phyloP scores from a whole-genome alignment of 2,888 invertebrate species.

The Cheilosia variabilis region DNA sequence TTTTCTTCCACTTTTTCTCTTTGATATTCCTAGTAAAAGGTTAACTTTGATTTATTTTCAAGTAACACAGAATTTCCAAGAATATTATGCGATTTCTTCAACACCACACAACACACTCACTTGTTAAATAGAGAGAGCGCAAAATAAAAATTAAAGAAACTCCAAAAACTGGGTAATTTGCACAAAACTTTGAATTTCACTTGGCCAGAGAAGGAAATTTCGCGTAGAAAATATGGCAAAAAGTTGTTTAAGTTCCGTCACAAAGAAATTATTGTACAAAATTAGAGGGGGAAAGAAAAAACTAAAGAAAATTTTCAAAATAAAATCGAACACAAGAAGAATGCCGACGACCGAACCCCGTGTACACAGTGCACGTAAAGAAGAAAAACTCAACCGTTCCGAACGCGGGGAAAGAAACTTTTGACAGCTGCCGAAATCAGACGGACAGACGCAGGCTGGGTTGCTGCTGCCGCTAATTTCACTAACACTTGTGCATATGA shows the following conservation, averaged over 20 bases:
- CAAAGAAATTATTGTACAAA: constrained; percentile 13
- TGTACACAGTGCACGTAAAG: constrained; percentile 73
- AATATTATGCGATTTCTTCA: constrained; percentile 39
- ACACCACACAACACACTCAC: constrained; percentile 49
- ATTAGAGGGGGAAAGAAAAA: constrained; percentile 1
- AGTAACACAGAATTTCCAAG: constrained; percentile 56
- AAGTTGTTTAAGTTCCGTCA: constrained; percentile 16
- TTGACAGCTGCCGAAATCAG: constrained; percentile 57
- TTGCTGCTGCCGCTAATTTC: constrained; percentile 19
- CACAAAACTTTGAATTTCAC: constrained; percentile 55
- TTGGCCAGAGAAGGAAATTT: constrained; percentile 48
- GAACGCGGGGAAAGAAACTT: constrained; percentile 74
- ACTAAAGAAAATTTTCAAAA: constrained; percentile 45
- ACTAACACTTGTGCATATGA: constrained; percentile 3
- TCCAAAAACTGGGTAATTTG: constrained; percentile 47
- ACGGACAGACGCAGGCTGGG: constrained; percentile 39
- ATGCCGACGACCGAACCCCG: constrained; percentile 76
- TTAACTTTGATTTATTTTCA: constrained; percentile 19
- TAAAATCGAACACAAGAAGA: constrained; percentile 76
- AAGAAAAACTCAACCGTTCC: constrained; percentile 73
- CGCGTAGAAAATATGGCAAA: constrained; percentile 29
- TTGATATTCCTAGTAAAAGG: not conserved
- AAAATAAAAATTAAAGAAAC: constrained; percentile 12
- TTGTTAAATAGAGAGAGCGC: not conserved
- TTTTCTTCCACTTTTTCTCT: constrained; percentile 30